These are phyloP conservation scores for Brachionus koreanus DNA, from an alignment of 1,140 invertebrate species.

Conservation along the genomic window DNA sequence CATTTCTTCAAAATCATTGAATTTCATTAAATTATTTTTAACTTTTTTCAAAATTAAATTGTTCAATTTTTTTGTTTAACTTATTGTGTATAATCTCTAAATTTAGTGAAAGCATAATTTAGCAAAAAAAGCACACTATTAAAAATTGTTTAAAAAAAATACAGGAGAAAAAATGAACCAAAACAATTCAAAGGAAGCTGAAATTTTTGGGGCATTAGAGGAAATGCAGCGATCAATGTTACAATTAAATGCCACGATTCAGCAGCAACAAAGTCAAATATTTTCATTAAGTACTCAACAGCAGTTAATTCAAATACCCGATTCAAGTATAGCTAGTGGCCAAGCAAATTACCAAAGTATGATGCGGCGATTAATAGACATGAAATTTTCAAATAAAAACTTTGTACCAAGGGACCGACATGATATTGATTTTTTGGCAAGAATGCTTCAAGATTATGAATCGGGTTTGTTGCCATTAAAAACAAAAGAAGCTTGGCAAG, in stretches of 20 bases:
- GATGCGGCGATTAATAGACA: not conserved
- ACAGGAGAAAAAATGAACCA: not conserved
- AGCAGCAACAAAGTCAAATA: not conserved
- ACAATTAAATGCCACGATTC: not conserved
- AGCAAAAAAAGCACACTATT: not conserved
- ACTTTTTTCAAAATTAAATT: not conserved
- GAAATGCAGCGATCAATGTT: not conserved
- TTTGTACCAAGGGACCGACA: not conserved
- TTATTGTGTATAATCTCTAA: too few species aligned
- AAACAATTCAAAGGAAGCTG: not conserved
- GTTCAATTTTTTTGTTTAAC: not conserved
- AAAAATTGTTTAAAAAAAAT: not conserved
- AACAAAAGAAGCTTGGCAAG: slow-evolving; percentile 14
- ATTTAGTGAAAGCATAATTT: too few species aligned
- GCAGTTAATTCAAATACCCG: not conserved
- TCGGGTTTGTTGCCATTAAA: not conserved
- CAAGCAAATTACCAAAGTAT: not conserved
- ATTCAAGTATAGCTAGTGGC: not conserved
- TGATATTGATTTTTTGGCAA: slow-evolving; percentile 5
- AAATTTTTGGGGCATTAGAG: not conserved
- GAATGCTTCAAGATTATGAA: not conserved
- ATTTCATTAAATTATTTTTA: not conserved
- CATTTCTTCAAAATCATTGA: too few species aligned
- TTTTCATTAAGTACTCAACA: not conserved
- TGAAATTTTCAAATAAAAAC: not conserved